phyloP scores from a whole-genome alignment of 2,888 invertebrate species.

The Scaptomyza polygonia region DNA sequence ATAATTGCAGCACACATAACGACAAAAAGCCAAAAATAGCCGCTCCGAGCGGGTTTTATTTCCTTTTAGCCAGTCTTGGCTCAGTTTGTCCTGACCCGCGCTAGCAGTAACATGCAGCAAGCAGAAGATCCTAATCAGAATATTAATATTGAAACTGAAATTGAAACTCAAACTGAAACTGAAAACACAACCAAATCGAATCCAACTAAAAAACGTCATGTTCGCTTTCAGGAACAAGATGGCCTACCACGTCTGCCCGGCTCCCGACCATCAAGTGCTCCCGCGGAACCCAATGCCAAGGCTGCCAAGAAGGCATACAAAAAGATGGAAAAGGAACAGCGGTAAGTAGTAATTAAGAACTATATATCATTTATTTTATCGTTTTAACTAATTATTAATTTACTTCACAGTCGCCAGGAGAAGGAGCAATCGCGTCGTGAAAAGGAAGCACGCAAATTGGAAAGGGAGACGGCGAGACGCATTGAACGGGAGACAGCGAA shows the following conservation, averaged over 20 bases:
- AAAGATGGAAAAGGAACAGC: constrained; percentile 84
- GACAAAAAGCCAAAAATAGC: constrained; percentile 34
- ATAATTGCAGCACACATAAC: constrained; percentile 62
- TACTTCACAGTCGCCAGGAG: constrained; percentile 80
- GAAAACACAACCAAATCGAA: constrained; percentile 20
- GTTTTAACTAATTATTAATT: neutral
- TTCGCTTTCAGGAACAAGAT: constrained; percentile 83
- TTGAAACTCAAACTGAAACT: too few species aligned
- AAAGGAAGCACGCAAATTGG: constrained; percentile 83
- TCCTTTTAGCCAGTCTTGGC: neutral
- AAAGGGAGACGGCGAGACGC: constrained; percentile 83
- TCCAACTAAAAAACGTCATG: constrained; percentile 65
- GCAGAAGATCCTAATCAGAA: constrained; percentile 18
- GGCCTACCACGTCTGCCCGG: constrained; percentile 75
- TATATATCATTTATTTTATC: neutral
- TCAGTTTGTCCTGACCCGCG: constrained; percentile 49
- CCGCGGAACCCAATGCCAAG: constrained; percentile 83
- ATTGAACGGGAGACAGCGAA: constrained; percentile 84
- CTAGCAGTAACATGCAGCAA: constrained; percentile 59
- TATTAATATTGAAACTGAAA: constrained; percentile 1
- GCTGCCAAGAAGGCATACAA: constrained; percentile 83
- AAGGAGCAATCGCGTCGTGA: constrained; percentile 83
- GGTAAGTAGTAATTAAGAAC: constrained; percentile 58
- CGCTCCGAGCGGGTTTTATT: constrained; percentile 13
- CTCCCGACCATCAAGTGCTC: constrained; percentile 84